Base-by-base conservation (phyloP, 2,797 vertebrate species). In the Iguana delicatissima region DNA sequence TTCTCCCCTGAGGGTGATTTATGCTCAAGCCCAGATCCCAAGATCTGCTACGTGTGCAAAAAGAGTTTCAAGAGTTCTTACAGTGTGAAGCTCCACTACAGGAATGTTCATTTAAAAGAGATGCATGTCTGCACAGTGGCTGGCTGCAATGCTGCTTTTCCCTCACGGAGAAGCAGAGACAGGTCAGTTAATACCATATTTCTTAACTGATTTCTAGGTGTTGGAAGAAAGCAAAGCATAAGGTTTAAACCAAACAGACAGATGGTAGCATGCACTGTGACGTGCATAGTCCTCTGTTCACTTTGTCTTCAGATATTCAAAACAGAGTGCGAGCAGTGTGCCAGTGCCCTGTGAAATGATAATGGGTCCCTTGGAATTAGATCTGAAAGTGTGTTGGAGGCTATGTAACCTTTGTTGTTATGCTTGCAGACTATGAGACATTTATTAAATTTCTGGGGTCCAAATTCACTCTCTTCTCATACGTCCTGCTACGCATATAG, bases 11-110 rank as follows among this genome's bases (percentile, higher is more conserved):
- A 99, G 92, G 98, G 98, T 55, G 99, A 99, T 95, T 98, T 99
- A 93, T 99, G 98, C 96, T 98, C 99, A 93, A 99, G 99, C 93
- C 98, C 98, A 87, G 99, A 99, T 93, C 99, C 99, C 96, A 99
- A 99, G 97, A 99, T 99, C 97, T 99, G 99, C 98, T 99, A 99
- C 7, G 99, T 99, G 94, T 99, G 99, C 98, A 99, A 99, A 98
- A 99, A 99, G 97, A 99, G 98, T 97, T 99, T 99, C 98, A 99
- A 99, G 98, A 99, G 99, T 96, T 99, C 99, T 94, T 99, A 99
- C 96, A 99, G 99, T 91, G 99, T 99, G 97, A 99, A 99, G 97
- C 99, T 99, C 95, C 99, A 99, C 97, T 99, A 99, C 98, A 99
- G 99, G 97, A 99, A 99, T 0, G 99, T 99, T 97, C 99, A 99